Evolutionary conservation across 2,888 invertebrate genomes (phyloP), one percentile per base, ranked within the genome.

Genomic region (Drosophila flavopinicola): DNA sequence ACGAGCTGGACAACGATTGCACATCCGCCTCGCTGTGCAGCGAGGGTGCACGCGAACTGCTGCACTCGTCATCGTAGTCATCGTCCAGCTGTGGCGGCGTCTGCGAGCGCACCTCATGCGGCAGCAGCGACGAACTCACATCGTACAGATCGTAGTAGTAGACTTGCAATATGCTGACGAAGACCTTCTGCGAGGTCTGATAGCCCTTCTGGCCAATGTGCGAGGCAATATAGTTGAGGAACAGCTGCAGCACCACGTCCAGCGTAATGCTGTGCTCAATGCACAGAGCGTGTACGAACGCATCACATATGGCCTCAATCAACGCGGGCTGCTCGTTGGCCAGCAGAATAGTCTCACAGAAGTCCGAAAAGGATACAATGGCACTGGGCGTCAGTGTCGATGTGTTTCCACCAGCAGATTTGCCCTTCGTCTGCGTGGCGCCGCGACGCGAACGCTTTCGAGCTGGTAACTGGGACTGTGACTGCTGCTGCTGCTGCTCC

Each of bases 181-280:
- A 90, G 0, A 93, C 92, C 69, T 89, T 89, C 60, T 72, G 92
- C 58, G 87, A 92, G 66, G 76, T 92, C 88, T 76, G 91, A 87
- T 88, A 92, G 84, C 84, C 92, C 87, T 88, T 92, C 91, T 85
- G 92, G 79, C 94, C 94, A 27, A 94, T 93, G 75, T 94, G 92
- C n/a, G 94, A 93, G 4, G 94, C 94, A 58, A 94, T 90, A 85
- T 94, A 94, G 63, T 94, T 94, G 56, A 94, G 87, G 78, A 94
- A 94, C 9, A 94, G 92, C 91, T 94, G 92, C 5, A 92, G 85
- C 61, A 91, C 74, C 13, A 87, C 83, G 23, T 91, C 90, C 53
- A 91, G 68, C 5, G 87, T 82, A 42, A 91, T 83, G 48, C 88
- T 88, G 39, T 89, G 90, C 70, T 88, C 89, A 25, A 90, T 83